Base-by-base conservation (phyloP, 2,888 invertebrate genomes). In the Drosophila nr. fundita region DNA sequence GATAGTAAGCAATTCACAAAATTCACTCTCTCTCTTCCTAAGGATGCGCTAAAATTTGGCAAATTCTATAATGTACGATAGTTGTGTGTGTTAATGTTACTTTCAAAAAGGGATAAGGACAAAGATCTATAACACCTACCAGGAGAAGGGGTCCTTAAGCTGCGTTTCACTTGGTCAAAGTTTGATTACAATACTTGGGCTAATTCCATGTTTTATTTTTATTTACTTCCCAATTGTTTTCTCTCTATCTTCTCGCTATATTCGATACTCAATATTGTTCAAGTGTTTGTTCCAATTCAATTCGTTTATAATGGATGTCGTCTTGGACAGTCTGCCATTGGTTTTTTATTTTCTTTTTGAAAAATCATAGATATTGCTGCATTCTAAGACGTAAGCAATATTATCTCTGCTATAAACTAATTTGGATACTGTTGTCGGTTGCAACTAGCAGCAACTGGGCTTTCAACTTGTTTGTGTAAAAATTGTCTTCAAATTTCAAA, bases 41-140 rank as follows among this genome's bases (percentile, higher is more conserved):
- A 67, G 71, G 72, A 75, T 83, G 85, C 74, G 66, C 80, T 80
- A 78, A 86, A 89, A 89, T 86, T 86, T 86, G 85, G 90, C 85
- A 86, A 89, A 67, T 89, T 84, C 79, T 82, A 82, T 84, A 65
- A 70, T 73, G 45, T 79, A 73, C 58, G 68, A 65, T 69, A 72
- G 36, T 72, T 49, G 13, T 13, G 13, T 13, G 54, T 53, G 21
- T 45, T 59, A 42, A 32, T 62, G 45, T 76, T 62, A 64, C 55
- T 52, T 21, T 21, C 53, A 64, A 45, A 60, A 53, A 45, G 55
- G 50, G 65, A 66, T 34, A 61, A 63, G 67, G 77, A 49, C 50
- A 69, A 73, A 70, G 57, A 61, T 63, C 52, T 53, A 65, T 59
- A 80, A 79, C 68, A 68, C 42, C 74, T 74, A 79, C 45, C 30